Conservation (phyloP, 1,140 invertebrate genomes). For the Lepidurus arcticus region DNA sequence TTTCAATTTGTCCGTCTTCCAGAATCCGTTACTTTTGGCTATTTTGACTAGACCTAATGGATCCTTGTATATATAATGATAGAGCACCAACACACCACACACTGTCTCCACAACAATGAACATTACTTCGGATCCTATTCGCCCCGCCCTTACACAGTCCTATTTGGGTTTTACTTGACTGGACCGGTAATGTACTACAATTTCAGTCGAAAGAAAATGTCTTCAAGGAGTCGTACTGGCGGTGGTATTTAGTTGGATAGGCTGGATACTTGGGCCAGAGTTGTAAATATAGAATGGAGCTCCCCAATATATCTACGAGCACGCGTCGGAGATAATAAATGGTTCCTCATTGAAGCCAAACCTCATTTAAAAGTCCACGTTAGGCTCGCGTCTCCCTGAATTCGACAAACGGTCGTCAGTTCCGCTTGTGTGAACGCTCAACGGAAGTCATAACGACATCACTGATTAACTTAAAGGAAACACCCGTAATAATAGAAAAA, state of each 20-base stretch:
- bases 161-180: no score
- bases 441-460: constrained; percentile 14
- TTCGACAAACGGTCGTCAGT: constrained; percentile 15
- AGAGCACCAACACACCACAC: background rate
- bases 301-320: background rate
- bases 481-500: background rate
- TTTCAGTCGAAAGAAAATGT: no score
- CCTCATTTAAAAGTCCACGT: constrained; percentile 6
- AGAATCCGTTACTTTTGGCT: background rate
- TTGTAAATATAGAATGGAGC: no score
- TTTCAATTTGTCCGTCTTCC: background rate
- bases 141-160: no score
- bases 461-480: constrained; percentile 13
- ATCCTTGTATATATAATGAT: background rate
- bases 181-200: no score
- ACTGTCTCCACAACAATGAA: no score
- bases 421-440: constrained; percentile 20
- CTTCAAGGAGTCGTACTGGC: no score
- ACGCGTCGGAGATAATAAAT: background rate
- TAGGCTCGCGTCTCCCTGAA: background rate
- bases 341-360: constrained; percentile 19
- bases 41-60: background rate
- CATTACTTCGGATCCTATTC: no score
- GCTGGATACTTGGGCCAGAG: no score
- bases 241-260: no score